Percentiles rank a stretch among this genome's conserved stretches.
Conservation (phyloP, 2,797 vertebrate species). For the Chelmon rostratus region DNA sequence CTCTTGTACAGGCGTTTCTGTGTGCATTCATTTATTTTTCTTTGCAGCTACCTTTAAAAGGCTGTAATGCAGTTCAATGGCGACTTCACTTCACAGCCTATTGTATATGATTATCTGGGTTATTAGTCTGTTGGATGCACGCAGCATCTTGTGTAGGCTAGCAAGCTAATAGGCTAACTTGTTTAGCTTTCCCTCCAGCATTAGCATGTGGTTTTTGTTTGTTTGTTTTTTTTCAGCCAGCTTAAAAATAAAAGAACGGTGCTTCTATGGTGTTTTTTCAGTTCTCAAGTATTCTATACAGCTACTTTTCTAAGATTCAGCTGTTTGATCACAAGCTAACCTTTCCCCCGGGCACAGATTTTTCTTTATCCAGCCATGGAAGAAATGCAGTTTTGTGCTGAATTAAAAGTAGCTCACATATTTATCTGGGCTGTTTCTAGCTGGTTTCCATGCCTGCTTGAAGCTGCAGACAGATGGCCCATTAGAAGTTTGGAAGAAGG, state of each 20-base stretch:
- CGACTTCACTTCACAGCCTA: not conserved
- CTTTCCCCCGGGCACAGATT: not conserved
- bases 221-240: no score
- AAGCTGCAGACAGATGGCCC: constrained; percentile 54
- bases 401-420: constrained; percentile 14
- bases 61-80: not conserved
- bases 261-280: no score
- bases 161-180: constrained; percentile 9
- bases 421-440: constrained; percentile 26
- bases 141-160: not conserved
- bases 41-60: not conserved
- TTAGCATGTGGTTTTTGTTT: no score
- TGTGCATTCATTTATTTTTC: not conserved
- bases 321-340: no score
- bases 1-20: not conserved
- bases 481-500: constrained; percentile 48
- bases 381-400: constrained; percentile 22
- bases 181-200: not conserved
- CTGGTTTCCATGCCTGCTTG: constrained; percentile 29
- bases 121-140: not conserved
- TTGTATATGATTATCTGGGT: not conserved
- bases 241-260: not conserved
- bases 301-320: no score
- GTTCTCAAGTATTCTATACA: no score
- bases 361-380: constrained; percentile 10